Conservation (phyloP, 2,888 invertebrate genomes). For the Tetrapedia diversipes region DNA sequence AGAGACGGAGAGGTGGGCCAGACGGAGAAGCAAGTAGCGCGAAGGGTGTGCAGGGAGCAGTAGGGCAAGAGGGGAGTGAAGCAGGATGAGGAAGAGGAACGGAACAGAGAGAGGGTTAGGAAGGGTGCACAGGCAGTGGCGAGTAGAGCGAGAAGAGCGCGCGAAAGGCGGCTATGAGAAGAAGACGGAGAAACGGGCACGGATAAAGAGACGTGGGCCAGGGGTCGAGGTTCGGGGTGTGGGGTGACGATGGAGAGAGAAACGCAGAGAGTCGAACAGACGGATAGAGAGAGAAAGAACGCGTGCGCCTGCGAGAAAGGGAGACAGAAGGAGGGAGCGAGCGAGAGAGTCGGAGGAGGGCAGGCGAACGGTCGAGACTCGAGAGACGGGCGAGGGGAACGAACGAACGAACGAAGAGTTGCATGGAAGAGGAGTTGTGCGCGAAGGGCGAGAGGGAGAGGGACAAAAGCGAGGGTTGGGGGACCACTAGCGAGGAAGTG, state of each 20-base stretch:
- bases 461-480: slow-evolving; percentile 69
- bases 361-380: slow-evolving; percentile 59
- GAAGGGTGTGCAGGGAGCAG: slow-evolving; percentile 52
- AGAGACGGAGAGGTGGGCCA: slow-evolving; percentile 21
- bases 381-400: slow-evolving; percentile 71
- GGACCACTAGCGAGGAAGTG: slow-evolving; percentile 68
- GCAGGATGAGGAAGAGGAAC: slow-evolving; percentile 42
- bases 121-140: slow-evolving; percentile 52
- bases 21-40: slow-evolving; percentile 34
- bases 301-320: too few relatives aligned
- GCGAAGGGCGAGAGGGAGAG: slow-evolving; percentile 54
- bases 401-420: slow-evolving; percentile 63
- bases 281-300: too few relatives aligned
- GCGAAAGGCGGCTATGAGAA: slow-evolving; percentile 38
- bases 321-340: too few relatives aligned
- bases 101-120: slow-evolving; percentile 50
- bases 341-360: too few relatives aligned
- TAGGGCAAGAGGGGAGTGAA: slow-evolving; percentile 23
- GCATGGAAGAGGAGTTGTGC: slow-evolving; percentile 46
- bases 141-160: slow-evolving; percentile 39
- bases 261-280: slow-evolving; percentile 44
- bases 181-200: slow-evolving; percentile 35
- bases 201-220: slow-evolving; percentile 38
- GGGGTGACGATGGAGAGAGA: slow-evolving; percentile 55
- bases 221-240: slow-evolving; percentile 57